Base-by-base conservation (phyloP, 2,797 vertebrate genomes). In the Delichon dasypus region DNA sequence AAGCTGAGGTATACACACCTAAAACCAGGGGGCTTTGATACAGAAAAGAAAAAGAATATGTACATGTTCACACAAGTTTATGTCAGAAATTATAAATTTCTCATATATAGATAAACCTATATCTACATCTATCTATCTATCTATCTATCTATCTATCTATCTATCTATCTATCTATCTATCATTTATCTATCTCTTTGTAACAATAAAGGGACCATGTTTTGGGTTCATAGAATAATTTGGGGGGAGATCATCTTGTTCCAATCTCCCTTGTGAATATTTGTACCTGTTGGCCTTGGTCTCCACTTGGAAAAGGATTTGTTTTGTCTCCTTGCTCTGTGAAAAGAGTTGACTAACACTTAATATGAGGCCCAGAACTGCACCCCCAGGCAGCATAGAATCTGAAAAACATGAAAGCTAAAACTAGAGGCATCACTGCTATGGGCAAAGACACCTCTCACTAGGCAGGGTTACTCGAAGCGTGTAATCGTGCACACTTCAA, bases 401-500 rank as follows among this genome's bases (percentile, higher is more conserved):
- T 60, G 16, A 18, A 38, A 60, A 60, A 36, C 5, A 58, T 12
- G 16, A 58, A 60, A 60, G 34, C 34, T 38, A 9, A 38, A 60
- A 38, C 57, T 60, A 13, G 7, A 60, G 25, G 8, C 11, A 13
- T 36, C 34, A 36, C 34, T 58, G 57, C 50, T 10, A 16, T 6
- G 19, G 27, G 5, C 17, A 89, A 50, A 36, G n/a, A 34, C 7
- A 22, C 2, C 17, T 45, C n/a, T 50, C 38, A 30, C 14, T 26
- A 34, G 12, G 23, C 20, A 7, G 26, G 25, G 9, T 5, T 83
- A 14, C 58, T 45, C 29, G 10, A 51, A 76, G 10, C 2, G 2
- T 42, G 30, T 13, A 50, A 5, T 2, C 53, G 3, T 29, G 4
- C 20, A 29, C 0, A 1, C 3, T 40, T 77, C 20, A 85, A 44